Conservation (phyloP, 2,888 invertebrate genomes). For the Antheraea yamamai region DNA sequence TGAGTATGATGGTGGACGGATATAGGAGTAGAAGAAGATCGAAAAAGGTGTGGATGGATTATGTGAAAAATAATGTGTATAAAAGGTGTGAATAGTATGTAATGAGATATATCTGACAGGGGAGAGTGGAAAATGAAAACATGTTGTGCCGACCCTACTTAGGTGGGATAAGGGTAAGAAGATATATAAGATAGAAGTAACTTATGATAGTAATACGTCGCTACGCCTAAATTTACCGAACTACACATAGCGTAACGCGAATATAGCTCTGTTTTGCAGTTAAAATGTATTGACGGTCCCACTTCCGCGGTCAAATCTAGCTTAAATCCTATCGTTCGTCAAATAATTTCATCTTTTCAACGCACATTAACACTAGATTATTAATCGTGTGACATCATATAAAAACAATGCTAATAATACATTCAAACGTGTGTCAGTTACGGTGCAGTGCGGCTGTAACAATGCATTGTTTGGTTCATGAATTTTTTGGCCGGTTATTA, state of each 20-base stretch:
- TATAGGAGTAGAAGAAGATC: too few relatives aligned
- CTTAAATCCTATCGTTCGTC: neutral
- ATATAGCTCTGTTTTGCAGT: neutral
- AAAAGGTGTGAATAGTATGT: too few relatives aligned
- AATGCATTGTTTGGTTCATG: constrained; percentile 36
- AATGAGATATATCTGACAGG: too few relatives aligned
- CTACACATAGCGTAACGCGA: neutral
- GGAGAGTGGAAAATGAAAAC: too few relatives aligned
- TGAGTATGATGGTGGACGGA: too few relatives aligned
- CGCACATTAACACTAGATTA: constrained; percentile 7
- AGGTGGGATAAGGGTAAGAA: too few relatives aligned
- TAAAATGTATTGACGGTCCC: neutral
- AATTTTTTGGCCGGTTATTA: constrained; percentile 27
- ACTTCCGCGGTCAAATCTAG: neutral
- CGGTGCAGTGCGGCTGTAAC: constrained; percentile 27
- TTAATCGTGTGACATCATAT: constrained; percentile 13
- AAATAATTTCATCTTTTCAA: neutral
- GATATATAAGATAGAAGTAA: too few relatives aligned
- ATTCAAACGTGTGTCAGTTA: constrained; percentile 23
- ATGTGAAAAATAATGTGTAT: too few relatives aligned
- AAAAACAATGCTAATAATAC: constrained; percentile 11
- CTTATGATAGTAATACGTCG: too few relatives aligned
- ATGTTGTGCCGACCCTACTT: too few relatives aligned
- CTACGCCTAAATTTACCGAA: too few relatives aligned
- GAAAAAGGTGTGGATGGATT: too few relatives aligned